Evolutionary conservation across 2,888 invertebrate genomes (phyloP), one percentile per base, ranked within the genome.

Genomic region (Lordiphosa andalusiaca): DNA sequence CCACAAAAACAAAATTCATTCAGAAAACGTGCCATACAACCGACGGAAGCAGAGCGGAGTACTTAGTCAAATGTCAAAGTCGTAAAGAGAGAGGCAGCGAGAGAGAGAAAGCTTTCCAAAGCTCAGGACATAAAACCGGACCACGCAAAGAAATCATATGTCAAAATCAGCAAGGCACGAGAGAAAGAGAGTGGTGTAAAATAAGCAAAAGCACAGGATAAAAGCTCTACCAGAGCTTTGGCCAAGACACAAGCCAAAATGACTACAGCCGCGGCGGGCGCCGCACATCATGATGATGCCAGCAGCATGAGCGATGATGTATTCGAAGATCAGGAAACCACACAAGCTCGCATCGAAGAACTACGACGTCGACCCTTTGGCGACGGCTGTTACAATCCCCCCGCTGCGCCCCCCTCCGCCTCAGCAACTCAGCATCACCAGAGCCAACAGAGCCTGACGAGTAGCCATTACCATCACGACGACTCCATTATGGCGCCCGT

Each of bases 271-370:
- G 56, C 55, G 44, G 61, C 57, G 37, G 25, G 36, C 36, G 25
- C 73, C 12, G 44, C 63, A 33, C 73, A 59, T 47, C 81, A 60
- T 40, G 95, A 95, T 74, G 95, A 95, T 89, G 94, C 93, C 81
- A 76, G 86, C 49, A 89, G 89, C 73, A 94, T 95, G 92, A 94
- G 94, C 84, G 95, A 95, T 89, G 95, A 95, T 88, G 95, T 95
- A 49, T 95, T 95, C 83, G 95, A 95, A 85, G 92, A 93, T 39
- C 90, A 91, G 25, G 91, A 91, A 66, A 88, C 90, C 37, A 89
- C 89, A 19, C 85, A 87, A 42, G 82, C 83, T 21, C 86, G 89
- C 58, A 74, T 87, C 25, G 86, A 88, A 50, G 87, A 87, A 48
- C 65, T 85, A 59, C 85, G 76, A 30, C 85, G 70, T n/a, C 84